Evolutionary conservation across 1,140 invertebrate species (phyloP), one percentile per base, ranked within the genome.

Genomic region (Cydia strobilella): DNA sequence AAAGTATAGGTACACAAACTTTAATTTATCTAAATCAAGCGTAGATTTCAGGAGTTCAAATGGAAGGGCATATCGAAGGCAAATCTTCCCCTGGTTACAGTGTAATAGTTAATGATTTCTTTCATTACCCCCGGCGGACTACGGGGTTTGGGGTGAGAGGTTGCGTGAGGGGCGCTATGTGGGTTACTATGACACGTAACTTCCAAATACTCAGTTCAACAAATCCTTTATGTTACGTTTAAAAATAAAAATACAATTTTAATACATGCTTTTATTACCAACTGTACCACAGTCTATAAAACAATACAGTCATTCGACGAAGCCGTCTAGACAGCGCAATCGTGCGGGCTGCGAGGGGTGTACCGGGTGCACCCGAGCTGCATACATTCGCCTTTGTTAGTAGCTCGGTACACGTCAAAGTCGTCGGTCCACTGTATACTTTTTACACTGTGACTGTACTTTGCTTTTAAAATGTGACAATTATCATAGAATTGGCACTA

Each of bases 91-190:
- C 63, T n/a, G 23, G n/a, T 18, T 66, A 5, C 31, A 69, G 31
- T 39, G 31, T 31, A 69, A 69, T 69, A 18, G 65, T 69, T 69
- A 69, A 69, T 69, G 65, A 35, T 69, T 39, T 69, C 65, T 69
- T 69, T 69, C 65, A 69, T 69, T 69, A 69, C 65, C 65, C 65
- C 65, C 65, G 65, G 23, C 15, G n/a, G 65, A 69, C 65, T 13
- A 0, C 15, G 31, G n/a, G 27, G 25, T 31, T 39, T 9, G 65
- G 65, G 65, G 65, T n/a, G 65, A 69, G 20, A 65, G 65, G 39
- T 69, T 39, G 65, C 31, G 65, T 39, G 65, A 35, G 63, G 65
- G 65, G 65, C 15, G 31, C 42, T 69, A 69, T 69, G 31, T 69
- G 65, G 65, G 65, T 69, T 69, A 69, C 65, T 69, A 69, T 69